These are phyloP conservation scores for Carcharodon carcharias DNA, from an alignment of 2,797 vertebrate species.

Conservation along the genomic window DNA sequence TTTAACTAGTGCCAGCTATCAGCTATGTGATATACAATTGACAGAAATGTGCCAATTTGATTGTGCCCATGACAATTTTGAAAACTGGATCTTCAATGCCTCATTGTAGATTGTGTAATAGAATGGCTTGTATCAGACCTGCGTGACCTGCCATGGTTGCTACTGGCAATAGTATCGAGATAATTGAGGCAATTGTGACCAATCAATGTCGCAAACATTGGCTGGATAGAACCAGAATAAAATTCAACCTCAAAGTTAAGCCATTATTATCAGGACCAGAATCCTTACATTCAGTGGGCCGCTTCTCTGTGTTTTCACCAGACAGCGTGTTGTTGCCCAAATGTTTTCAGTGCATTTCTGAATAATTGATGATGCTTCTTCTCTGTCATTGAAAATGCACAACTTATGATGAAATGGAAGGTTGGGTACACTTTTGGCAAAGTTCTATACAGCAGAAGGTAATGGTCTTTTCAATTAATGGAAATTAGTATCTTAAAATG, in stretches of 20 bases:
- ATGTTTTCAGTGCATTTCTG: no score
- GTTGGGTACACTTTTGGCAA: background rate
- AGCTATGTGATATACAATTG: no score
- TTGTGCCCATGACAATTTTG: background rate
- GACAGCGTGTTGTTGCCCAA: background rate
- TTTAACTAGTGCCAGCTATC: background rate
- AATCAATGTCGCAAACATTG: constrained; percentile 22
- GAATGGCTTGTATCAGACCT: background rate
- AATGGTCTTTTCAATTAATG: constrained; percentile 8
- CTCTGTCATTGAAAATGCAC: background rate
- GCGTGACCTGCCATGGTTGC: background rate
- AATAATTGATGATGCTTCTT: background rate
- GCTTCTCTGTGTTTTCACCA: background rate
- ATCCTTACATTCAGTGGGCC: background rate
- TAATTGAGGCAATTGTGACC: constrained; percentile 19
- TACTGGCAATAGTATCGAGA: constrained; percentile 5
- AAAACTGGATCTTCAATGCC: background rate
- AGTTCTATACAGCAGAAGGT: background rate
- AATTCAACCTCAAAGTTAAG: background rate
- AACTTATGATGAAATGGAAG: background rate
- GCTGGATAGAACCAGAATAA: background rate
- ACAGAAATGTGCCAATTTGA: background rate
- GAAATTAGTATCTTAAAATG: constrained; percentile 23
- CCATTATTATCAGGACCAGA: background rate
- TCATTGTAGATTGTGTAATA: no score